phyloP scores from a whole-genome alignment of 2,888 invertebrate genomes.

The Drosophila diplacantha region DNA sequence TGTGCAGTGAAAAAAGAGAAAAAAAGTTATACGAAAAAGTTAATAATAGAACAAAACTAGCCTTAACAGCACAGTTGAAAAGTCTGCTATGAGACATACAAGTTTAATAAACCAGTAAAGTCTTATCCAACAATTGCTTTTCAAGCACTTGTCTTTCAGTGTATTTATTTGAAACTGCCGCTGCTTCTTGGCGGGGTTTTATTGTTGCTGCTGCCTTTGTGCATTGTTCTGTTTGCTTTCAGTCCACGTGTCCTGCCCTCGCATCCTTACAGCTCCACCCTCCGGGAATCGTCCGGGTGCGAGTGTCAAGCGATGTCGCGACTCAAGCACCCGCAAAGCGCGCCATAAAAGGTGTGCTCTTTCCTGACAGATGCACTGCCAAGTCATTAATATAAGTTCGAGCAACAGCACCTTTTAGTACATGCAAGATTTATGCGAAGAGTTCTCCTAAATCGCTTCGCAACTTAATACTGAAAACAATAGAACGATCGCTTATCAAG shows the following conservation, averaged over 20 bases:
- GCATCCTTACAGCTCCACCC: conserved; percentile 5
- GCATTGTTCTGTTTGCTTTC: conserved; percentile 33
- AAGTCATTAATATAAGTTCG: conserved; percentile 27
- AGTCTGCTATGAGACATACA: neutral
- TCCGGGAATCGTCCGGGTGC: conserved; percentile 38
- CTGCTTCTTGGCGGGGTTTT: conserved; percentile 2
- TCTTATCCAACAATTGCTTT: neutral
- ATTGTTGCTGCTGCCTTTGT: conserved; percentile 38
- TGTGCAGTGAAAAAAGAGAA: neutral
- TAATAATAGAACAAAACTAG: too few species aligned
- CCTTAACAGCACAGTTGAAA: too few species aligned
- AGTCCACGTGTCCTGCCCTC: conserved; percentile 3
- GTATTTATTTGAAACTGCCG: neutral
- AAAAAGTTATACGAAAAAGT: neutral
- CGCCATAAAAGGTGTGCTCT: conserved; percentile 12
- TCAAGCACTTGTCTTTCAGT: neutral
- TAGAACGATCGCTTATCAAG: neutral
- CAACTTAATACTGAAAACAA: neutral
- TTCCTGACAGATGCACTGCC: conserved; percentile 22
- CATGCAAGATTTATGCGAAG: conserved; percentile 3
- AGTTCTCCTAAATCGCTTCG: neutral
- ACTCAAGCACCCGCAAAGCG: conserved; percentile 50
- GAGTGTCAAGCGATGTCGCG: conserved; percentile 43
- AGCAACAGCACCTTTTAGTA: conserved; percentile 4
- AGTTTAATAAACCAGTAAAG: neutral